These are phyloP conservation scores for Crenichthys baileyi DNA, from an alignment of 2,797 vertebrate genomes.

Conservation along the genomic window DNA sequence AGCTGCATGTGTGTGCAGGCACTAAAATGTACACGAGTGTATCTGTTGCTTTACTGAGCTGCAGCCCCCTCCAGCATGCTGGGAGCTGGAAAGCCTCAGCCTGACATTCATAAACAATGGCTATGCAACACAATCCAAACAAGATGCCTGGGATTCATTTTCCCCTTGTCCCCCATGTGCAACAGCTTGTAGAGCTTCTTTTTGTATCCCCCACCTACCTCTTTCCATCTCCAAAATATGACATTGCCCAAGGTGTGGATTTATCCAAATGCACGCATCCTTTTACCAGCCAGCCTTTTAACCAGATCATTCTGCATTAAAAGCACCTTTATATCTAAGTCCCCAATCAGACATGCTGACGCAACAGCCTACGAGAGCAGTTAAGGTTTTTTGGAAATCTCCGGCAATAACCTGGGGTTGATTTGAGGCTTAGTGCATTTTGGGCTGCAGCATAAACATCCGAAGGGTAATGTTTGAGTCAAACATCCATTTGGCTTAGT, in stretches of 20 bases:
- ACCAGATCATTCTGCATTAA: constrained; percentile 53
- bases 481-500: constrained; percentile 69
- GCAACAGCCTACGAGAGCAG: constrained; percentile 26
- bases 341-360: constrained; percentile 42
- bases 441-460: constrained; percentile 56
- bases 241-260: constrained; percentile 67
- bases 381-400: constrained; percentile 25
- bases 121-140: constrained; percentile 72
- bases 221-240: constrained; percentile 44
- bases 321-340: constrained; percentile 43
- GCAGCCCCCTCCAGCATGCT: constrained; percentile 61
- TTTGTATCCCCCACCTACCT: constrained; percentile 47
- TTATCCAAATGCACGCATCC: constrained; percentile 50
- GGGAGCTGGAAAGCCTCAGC: constrained; percentile 62
- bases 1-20: constrained; percentile 18
- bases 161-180: constrained; percentile 45
- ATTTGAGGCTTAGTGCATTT: constrained; percentile 47
- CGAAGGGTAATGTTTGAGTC: constrained; percentile 65
- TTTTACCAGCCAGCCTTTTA: constrained; percentile 40
- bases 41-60: constrained; percentile 48
- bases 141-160: constrained; percentile 71
- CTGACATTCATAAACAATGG: constrained; percentile 75
- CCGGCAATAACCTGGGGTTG: constrained; percentile 43
- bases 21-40: constrained; percentile 30
- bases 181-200: constrained; percentile 64